Conservation (phyloP, 2,888 invertebrate genomes). For the Thysanoteuthis rhombus region DNA sequence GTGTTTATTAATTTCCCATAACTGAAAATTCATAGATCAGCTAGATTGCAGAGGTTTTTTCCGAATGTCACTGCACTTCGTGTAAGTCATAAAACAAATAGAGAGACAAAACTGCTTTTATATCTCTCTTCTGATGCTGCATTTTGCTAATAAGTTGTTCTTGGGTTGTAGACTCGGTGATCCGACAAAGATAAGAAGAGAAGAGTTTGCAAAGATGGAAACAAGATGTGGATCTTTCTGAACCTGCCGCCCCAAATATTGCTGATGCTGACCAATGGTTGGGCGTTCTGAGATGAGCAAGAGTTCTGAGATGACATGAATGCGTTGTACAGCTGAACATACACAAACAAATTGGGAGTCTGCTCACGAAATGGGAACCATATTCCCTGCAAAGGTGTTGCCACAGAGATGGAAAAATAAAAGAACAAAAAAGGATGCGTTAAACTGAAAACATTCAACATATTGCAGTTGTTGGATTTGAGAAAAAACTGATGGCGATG, state of each 20-base stretch:
- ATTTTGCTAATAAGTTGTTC: neutral
- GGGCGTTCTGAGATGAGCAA: slow-evolving; percentile 12
- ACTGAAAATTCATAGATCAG: neutral
- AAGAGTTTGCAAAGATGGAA: neutral
- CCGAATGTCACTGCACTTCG: neutral
- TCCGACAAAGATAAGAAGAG: neutral
- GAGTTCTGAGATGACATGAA: neutral
- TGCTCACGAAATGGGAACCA: neutral
- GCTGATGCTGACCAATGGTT: neutral
- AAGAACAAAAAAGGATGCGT: neutral
- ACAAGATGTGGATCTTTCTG: neutral
- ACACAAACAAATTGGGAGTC: neutral
- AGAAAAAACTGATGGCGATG: neutral
- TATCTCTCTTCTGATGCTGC: neutral
- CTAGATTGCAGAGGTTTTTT: neutral
- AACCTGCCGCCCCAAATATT: neutral
- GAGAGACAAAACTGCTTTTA: neutral
- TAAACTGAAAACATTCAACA: neutral
- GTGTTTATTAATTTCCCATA: too few species aligned
- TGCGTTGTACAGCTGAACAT: neutral
- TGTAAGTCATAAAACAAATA: neutral
- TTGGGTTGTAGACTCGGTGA: too few species aligned
- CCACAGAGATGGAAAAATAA: neutral
- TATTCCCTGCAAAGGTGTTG: slow-evolving; percentile 12
- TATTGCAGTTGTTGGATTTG: neutral